Evolutionary conservation across 2,113 vertebrate genomes (phyloP), one percentile per base, ranked within the genome.

Genomic region (Maccullochella peelii): DNA sequence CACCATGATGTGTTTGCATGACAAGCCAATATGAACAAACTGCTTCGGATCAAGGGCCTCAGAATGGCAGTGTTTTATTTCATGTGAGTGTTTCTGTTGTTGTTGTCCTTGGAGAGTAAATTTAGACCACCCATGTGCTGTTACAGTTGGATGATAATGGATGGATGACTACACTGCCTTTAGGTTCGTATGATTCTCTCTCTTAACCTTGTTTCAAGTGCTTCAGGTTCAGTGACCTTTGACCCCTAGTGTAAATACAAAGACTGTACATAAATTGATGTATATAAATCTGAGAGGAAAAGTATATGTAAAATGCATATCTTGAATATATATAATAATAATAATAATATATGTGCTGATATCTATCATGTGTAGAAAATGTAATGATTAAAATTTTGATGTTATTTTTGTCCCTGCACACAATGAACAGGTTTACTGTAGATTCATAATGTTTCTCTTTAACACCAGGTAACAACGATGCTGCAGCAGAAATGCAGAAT

Each of bases 291-390:
- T 89, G 85, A 93, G 94, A 91, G 92, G 91, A 84, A 94, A 89
- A 85, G 69, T 93, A 90, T 94, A 95, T 95, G 90, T 95, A 94
- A 92, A 92, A 94, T 91, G 92, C 91, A 92, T 94, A 95, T 95
- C 91, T 94, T 88, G 89, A 94, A 88, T 93, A 95, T 95, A 93
- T 88, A 91, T 88, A 77, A 92, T 91, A 91, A 87, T 77, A 71
- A 91, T 90, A 77, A 94, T 94, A 93, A 94, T 95, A 96, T 94
- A 94, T 94, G 92, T 95, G 93, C 93, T 94, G 80, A 92, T 95
- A 94, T 94, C 93, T 95, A 95, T 94, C 84, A 92, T 92, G 93
- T 95, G 90, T 94, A 91, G 93, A 94, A 89, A 94, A 87, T 92
- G 87, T 91, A 89, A 93, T 91, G 88, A 94, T 93, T 87, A 71